phyloP scores from a whole-genome alignment of 2,797 vertebrate species.

The Protonibea diacanthus region DNA sequence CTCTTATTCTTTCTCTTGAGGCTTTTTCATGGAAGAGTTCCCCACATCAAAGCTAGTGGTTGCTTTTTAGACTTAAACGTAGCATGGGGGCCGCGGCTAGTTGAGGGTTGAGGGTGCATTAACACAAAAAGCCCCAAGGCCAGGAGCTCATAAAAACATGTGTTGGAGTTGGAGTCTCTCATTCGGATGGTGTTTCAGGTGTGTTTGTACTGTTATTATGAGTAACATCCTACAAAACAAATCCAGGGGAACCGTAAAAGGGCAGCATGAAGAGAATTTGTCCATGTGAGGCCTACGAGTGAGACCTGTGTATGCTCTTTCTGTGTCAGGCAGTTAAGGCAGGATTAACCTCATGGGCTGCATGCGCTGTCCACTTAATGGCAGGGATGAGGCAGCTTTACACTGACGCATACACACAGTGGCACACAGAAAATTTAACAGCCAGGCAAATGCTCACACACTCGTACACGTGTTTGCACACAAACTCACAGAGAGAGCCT shows the following conservation, averaged over 20 bases:
- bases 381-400: conserved; percentile 30
- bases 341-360: conserved; percentile 42
- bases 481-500: conserved; percentile 63
- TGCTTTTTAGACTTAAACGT: conserved; percentile 58
- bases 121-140: conserved; percentile 64
- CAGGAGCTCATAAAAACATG: conserved; percentile 65
- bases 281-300: conserved; percentile 14
- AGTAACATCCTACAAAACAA: conserved; percentile 61
- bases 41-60: conserved; percentile 76
- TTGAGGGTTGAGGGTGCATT: conserved; percentile 53
- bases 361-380: conserved; percentile 20
- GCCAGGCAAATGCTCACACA: conserved; percentile 33
- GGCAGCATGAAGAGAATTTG: conserved; percentile 38
- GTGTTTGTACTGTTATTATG: conserved; percentile 68
- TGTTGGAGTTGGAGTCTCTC: conserved; percentile 58
- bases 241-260: conserved; percentile 60
- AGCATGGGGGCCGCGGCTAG: conserved; percentile 40
- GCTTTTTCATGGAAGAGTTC: conserved; percentile 54
- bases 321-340: conserved; percentile 56
- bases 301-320: conserved; percentile 58
- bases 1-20: conserved; percentile 59
- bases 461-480: conserved; percentile 43
- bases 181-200: conserved; percentile 69
- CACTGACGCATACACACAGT: conserved; percentile 8
- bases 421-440: conserved; percentile 24